A percentile compares a stretch with the other conserved stretches of the same genome.
Evolutionary conservation across 2,888 invertebrate genomes (phyloP).

Genomic region (Pycnomerus fuliginosus): DNA sequence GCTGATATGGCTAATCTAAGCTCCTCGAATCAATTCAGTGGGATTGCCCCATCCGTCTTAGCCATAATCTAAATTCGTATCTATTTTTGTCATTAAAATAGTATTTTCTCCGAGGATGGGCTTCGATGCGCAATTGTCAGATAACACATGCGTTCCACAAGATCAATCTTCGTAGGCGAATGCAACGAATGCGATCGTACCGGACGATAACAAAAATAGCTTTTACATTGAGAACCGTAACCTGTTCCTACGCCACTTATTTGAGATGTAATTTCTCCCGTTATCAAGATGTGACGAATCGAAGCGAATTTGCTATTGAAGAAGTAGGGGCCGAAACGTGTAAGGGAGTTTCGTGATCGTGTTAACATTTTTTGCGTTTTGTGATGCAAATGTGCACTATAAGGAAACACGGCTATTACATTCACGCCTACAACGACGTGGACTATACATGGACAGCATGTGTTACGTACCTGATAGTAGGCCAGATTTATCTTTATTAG

Average conservation of each 20-base stretch:
- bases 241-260: conserved; percentile 26
- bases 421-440: conserved; percentile 40
- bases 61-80: too few species aligned
- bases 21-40: too few species aligned
- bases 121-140: conserved; percentile 32
- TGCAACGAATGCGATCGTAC: conserved; percentile 35
- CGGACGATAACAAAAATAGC: conserved; percentile 29
- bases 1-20: too few species aligned
- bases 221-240: conserved; percentile 31
- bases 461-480: conserved; percentile 26
- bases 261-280: too few species aligned
- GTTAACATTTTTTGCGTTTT: conserved; percentile 32
- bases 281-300: conserved; percentile 3
- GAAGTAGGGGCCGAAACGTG: conserved; percentile 8
- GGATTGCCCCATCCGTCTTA: too few species aligned
- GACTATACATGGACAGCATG: conserved; percentile 39
- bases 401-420: conserved; percentile 43
- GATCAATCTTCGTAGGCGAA: conserved; percentile 40
- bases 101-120: conserved; percentile 32
- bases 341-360: conserved; percentile 9
- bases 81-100: too few species aligned
- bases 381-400: conserved; percentile 44
- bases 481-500: conserved; percentile 37
- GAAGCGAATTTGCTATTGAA: background rate
- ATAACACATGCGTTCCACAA: conserved; percentile 32